These are phyloP conservation scores for Telmatherina bonti DNA, from an alignment of 2,797 vertebrate species.

Conservation along the genomic window DNA sequence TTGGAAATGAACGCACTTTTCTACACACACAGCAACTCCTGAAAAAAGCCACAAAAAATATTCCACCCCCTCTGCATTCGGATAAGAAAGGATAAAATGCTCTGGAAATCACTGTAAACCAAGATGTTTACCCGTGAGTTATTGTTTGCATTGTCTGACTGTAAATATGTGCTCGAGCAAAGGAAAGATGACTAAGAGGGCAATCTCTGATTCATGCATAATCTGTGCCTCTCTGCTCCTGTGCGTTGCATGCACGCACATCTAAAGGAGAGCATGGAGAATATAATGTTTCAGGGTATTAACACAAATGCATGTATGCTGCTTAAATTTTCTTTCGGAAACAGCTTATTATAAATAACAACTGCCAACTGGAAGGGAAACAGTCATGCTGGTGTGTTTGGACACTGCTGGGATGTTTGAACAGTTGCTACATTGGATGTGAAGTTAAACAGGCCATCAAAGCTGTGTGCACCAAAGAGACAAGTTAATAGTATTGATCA, in stretches of 20 bases:
- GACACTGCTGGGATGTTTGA: slow-evolving; percentile 7
- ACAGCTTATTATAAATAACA: slow-evolving; percentile 31
- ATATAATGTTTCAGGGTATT: slow-evolving; percentile 45
- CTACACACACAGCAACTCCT: slow-evolving; percentile 15
- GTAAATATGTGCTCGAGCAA: slow-evolving; percentile 47
- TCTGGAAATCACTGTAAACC: slow-evolving; percentile 70
- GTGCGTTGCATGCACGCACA: slow-evolving; percentile 8
- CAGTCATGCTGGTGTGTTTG: neutral
- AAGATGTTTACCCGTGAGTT: slow-evolving; percentile 67
- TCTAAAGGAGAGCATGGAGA: slow-evolving; percentile 33
- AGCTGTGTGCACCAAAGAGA: slow-evolving; percentile 1
- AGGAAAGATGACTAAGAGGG: slow-evolving; percentile 52
- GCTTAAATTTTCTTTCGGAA: slow-evolving; percentile 33
- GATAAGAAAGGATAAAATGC: slow-evolving; percentile 56
- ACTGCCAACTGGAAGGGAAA: slow-evolving; percentile 31
- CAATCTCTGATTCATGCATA: slow-evolving; percentile 58
- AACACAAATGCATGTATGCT: slow-evolving; percentile 37
- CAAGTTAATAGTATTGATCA: slow-evolving; percentile 1
- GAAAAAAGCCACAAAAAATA: slow-evolving; percentile 48
- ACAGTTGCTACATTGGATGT: neutral
- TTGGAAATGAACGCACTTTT: slow-evolving; percentile 48
- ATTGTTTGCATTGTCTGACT: slow-evolving; percentile 61
- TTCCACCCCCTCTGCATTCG: slow-evolving; percentile 67
- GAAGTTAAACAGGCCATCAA: neutral
- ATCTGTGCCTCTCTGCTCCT: slow-evolving; percentile 32